Percentiles rank a stretch among this genome's conserved stretches.
Conservation (phyloP, 2,113 vertebrate species). For the Scomber scombrus region DNA sequence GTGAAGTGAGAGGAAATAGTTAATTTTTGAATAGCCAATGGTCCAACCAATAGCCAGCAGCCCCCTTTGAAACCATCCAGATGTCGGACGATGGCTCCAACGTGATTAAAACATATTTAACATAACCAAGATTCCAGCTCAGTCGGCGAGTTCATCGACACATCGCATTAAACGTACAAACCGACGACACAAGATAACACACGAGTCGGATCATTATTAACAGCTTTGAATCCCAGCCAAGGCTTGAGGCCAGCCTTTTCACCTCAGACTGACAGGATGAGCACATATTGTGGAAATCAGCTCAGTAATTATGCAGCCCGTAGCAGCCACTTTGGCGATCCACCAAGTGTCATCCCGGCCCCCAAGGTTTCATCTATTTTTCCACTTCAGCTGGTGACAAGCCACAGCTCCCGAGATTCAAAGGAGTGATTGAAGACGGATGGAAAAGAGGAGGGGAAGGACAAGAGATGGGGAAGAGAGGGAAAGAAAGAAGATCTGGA, state of each 20-base stretch:
- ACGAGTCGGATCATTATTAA: constrained; percentile 16
- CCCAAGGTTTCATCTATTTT: constrained; percentile 17
- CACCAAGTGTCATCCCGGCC: constrained; percentile 8
- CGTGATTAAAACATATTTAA: neutral
- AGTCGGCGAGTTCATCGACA: neutral
- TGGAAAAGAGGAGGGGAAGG: neutral
- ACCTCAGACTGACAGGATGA: neutral
- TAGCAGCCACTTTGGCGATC: neutral
- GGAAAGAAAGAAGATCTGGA: constrained; percentile 1
- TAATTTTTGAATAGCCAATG: too few relatives aligned
- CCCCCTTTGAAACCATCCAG: too few relatives aligned
- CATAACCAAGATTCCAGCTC: neutral
- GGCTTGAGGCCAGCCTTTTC: neutral
- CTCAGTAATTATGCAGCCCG: neutral
- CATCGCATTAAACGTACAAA: neutral
- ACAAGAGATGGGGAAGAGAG: neutral
- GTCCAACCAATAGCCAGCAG: too few relatives aligned
- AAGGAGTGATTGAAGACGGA: constrained; percentile 8
- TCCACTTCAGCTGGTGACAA: constrained; percentile 15
- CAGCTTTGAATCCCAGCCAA: neutral
- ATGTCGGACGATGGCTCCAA: too few relatives aligned
- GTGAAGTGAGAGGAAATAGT: too few relatives aligned
- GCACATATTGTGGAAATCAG: constrained; percentile 10
- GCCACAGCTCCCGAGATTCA: constrained; percentile 9
- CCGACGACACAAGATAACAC: neutral